phyloP scores from a whole-genome alignment of 1,140 invertebrate genomes.

The Drosophila lacertosa region DNA sequence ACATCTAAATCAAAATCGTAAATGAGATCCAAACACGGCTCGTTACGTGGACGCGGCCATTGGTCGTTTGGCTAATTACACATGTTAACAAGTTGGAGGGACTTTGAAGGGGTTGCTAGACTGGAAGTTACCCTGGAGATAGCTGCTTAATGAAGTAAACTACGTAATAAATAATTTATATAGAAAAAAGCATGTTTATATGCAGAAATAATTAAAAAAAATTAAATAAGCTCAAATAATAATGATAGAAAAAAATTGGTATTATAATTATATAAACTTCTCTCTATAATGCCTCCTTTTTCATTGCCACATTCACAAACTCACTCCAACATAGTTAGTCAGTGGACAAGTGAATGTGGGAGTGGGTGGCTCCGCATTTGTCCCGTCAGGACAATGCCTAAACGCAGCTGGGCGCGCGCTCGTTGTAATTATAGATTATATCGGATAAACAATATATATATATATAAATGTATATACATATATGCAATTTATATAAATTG shows the following conservation, averaged over 20 bases:
- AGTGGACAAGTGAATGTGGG: neutral
- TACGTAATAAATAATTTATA: too few species aligned
- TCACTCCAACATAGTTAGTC: too few species aligned
- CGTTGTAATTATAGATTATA: slow-evolving; percentile 75
- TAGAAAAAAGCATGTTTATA: too few species aligned
- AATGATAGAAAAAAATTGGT: too few species aligned
- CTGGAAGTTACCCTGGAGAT: neutral
- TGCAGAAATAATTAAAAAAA: too few species aligned
- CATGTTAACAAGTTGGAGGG: slow-evolving; percentile 14
- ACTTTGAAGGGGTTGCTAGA: neutral
- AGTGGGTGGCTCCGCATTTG: neutral
- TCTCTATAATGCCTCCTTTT: too few species aligned
- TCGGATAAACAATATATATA: slow-evolving; percentile 21
- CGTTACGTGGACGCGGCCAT: slow-evolving; percentile 23
- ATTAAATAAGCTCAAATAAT: too few species aligned
- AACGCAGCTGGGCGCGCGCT: slow-evolving; percentile 15
- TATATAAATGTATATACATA: slow-evolving; percentile 15
- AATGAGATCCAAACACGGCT: slow-evolving; percentile 43
- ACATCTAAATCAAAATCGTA: slow-evolving; percentile 38
- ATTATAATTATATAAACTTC: too few species aligned
- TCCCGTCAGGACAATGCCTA: slow-evolving; percentile 26
- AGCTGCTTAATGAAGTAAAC: too few species aligned
- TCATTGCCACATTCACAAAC: too few species aligned
- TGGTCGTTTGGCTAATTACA: slow-evolving; percentile 43
- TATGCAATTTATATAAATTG: slow-evolving; percentile 78